phyloP scores from a whole-genome alignment of 2,113 vertebrate species.

The Oxyura jamaicensis region DNA sequence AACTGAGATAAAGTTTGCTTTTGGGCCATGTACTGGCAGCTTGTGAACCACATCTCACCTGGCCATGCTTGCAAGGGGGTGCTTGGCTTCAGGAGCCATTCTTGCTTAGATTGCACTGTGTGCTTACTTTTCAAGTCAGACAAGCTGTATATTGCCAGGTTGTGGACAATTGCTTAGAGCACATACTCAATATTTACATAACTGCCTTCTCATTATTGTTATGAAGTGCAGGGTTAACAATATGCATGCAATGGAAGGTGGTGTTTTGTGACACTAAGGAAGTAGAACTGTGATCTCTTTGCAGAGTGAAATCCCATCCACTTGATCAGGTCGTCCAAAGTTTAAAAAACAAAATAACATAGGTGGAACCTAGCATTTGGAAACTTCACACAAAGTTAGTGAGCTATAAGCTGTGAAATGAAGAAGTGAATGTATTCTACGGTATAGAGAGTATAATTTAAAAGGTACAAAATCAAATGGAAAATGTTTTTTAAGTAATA shows the following conservation, averaged over 20 bases:
- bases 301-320: constrained; percentile 5
- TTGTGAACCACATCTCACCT: neutral
- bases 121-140: constrained; percentile 47
- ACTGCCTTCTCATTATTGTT: constrained; percentile 73
- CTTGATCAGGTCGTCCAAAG: neutral
- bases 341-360: neutral
- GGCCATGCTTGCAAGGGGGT: neutral
- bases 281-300: constrained; percentile 55
- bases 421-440: neutral
- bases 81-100: neutral
- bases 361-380: constrained; percentile 1
- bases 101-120: neutral
- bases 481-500: neutral
- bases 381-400: neutral
- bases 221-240: constrained; percentile 54
- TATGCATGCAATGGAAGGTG: constrained; percentile 68
- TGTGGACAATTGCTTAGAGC: constrained; percentile 71
- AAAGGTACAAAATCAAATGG: neutral
- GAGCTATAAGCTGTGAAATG: neutral
- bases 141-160: constrained; percentile 59
- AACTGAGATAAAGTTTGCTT: constrained; percentile 23
- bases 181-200: constrained; percentile 72
- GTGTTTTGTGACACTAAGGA: constrained; percentile 67
- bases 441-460: neutral
- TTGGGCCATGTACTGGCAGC: neutral